Percentiles rank a stretch among this genome's conserved stretches.
Evolutionary conservation across 2,113 vertebrate species (phyloP).

Genomic region (Trogon melanurus): DNA sequence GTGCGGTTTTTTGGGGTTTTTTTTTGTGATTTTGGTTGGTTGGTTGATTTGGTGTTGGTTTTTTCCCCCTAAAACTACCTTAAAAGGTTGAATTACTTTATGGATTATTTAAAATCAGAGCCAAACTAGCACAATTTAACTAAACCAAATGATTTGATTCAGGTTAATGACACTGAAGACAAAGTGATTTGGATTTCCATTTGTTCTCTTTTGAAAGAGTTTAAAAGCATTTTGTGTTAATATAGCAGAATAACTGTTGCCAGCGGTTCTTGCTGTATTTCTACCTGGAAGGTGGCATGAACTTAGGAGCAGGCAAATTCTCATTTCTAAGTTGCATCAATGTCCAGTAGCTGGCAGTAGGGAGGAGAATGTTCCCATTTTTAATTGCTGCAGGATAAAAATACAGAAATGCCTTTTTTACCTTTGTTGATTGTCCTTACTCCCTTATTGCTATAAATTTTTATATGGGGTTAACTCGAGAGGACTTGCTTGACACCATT

Average conservation of each 20-base stretch:
- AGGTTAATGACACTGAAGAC: background rate
- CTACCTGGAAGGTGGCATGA: background rate
- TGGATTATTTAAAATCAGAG: background rate
- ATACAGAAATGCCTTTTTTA: background rate
- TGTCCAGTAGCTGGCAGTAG: background rate
- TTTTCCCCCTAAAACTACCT: background rate
- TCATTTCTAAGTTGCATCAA: background rate
- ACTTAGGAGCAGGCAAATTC: background rate
- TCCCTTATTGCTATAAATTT: background rate
- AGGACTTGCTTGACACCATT: background rate
- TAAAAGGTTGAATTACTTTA: background rate
- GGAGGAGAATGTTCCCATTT: background rate
- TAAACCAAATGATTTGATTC: background rate
- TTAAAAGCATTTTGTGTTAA: background rate
- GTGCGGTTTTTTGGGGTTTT: too few species aligned
- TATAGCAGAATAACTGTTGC: background rate
- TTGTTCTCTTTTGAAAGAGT: background rate
- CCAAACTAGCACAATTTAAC: background rate
- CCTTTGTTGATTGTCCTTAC: background rate
- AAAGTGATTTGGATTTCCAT: background rate
- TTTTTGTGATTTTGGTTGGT: too few species aligned
- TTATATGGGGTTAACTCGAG: background rate
- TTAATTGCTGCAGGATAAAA: background rate
- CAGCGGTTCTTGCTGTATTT: background rate
- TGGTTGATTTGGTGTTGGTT: too few species aligned